Conservation (phyloP, 2,113 vertebrate genomes). For the Myiozetetes cayanensis region DNA sequence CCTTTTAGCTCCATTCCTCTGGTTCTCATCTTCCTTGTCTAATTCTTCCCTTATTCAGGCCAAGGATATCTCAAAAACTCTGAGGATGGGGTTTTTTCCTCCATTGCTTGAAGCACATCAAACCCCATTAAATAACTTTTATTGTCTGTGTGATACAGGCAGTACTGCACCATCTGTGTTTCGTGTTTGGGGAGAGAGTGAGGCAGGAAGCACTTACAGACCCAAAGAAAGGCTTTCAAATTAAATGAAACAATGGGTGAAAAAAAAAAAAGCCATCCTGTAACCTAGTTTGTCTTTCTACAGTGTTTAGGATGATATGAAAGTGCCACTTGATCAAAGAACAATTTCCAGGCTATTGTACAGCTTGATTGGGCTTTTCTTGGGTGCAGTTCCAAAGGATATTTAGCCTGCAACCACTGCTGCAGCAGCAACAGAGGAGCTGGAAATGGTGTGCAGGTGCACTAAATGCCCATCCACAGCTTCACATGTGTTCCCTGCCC, state of each 20-base stretch:
- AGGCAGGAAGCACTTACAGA: neutral
- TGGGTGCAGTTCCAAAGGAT: neutral
- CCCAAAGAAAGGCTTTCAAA: neutral
- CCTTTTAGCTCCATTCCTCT: neutral
- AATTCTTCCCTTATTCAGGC: neutral
- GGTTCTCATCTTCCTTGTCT: neutral
- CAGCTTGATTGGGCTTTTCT: neutral
- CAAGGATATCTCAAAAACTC: neutral
- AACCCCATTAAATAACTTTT: neutral
- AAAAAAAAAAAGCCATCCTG: neutral
- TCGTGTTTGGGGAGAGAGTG: neutral
- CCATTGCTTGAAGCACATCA: neutral
- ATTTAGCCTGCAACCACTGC: neutral
- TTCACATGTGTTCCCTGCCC: fast-evolving
- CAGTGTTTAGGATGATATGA: neutral
- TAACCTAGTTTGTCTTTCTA: neutral
- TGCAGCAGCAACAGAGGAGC: neutral
- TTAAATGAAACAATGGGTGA: neutral
- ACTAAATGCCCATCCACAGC: neutral
- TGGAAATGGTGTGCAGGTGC: neutral
- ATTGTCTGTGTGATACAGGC: neutral
- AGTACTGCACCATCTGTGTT: neutral
- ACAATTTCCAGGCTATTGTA: conserved; percentile 20
- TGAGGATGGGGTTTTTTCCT: neutral
- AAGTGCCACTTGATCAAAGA: neutral